phyloP scores from a whole-genome alignment of 2,113 vertebrate species.

The Zosterops hypoxanthus region DNA sequence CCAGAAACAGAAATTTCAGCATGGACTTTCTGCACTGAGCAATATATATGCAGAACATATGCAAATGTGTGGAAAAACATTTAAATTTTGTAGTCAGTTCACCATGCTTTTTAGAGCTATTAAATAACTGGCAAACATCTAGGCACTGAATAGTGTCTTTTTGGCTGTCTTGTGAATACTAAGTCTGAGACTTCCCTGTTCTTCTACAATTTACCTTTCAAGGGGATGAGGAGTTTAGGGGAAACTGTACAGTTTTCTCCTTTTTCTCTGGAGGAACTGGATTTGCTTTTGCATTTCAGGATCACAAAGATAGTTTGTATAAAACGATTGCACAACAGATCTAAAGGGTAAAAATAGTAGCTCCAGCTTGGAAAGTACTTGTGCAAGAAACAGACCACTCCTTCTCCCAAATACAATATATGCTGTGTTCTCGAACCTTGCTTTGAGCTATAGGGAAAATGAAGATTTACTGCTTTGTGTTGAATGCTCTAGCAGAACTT shows the following conservation, averaged over 20 bases:
- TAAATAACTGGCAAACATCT: not conserved
- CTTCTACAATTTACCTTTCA: not conserved
- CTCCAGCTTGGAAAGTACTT: not conserved
- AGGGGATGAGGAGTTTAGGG: not conserved
- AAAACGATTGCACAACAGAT: not conserved
- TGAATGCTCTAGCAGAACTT: not conserved
- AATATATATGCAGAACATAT: not conserved
- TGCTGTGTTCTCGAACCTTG: conserved; percentile 1
- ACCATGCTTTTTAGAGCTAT: not conserved
- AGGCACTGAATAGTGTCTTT: not conserved
- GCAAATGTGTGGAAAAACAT: not conserved
- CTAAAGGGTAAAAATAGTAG: not conserved
- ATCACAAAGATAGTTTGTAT: not conserved
- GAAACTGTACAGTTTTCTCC: not conserved
- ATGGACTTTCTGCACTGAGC: not conserved
- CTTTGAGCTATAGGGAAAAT: not conserved
- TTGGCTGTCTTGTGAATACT: not conserved
- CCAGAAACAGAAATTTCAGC: not conserved
- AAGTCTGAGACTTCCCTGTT: not conserved
- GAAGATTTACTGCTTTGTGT: conserved; percentile 28
- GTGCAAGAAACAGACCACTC: not conserved
- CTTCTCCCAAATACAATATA: not conserved
- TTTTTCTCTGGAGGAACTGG: not conserved
- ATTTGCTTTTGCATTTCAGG: not conserved
- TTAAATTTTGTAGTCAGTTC: not conserved